Evolutionary conservation across 2,888 invertebrate genomes (phyloP).

Genomic region (Theodoxus fluviatilis): DNA sequence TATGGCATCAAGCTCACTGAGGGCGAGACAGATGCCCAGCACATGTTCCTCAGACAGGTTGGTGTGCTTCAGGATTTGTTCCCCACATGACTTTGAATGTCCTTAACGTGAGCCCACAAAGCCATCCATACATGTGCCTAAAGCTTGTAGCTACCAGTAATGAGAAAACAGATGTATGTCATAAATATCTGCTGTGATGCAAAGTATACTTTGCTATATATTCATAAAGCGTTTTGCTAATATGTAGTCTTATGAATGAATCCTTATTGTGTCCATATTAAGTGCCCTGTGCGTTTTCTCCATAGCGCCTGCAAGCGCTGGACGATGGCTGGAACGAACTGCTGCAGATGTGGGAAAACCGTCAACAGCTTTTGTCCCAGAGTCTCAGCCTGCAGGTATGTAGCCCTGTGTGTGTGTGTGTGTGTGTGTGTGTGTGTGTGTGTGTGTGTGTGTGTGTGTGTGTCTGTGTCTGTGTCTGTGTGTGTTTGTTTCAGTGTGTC

Average conservation of each 20-base stretch:
- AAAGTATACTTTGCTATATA: too few species aligned
- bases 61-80: constrained; percentile 13
- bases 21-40: constrained; percentile 92
- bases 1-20: constrained; percentile 79
- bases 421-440: neutral
- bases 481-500: too few species aligned
- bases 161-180: too few species aligned
- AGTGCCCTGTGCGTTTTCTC: neutral
- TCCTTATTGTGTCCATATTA: neutral
- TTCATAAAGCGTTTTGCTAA: neutral
- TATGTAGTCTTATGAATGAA: neutral
- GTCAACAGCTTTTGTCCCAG: constrained; percentile 92
- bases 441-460: constrained; percentile 14
- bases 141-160: too few species aligned
- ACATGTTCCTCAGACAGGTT: constrained; percentile 96
- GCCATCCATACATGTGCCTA: too few species aligned
- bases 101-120: too few species aligned
- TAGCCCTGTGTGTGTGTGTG: neutral
- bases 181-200: too few species aligned
- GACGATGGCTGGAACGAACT: constrained; percentile 99
- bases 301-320: constrained; percentile 86
- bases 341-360: constrained; percentile 99
- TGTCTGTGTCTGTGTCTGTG: neutral
- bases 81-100: too few species aligned
- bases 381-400: constrained; percentile 76